Evolutionary conservation across 2,888 invertebrate species (phyloP).

Genomic region (Drosophila imparisetae): DNA sequence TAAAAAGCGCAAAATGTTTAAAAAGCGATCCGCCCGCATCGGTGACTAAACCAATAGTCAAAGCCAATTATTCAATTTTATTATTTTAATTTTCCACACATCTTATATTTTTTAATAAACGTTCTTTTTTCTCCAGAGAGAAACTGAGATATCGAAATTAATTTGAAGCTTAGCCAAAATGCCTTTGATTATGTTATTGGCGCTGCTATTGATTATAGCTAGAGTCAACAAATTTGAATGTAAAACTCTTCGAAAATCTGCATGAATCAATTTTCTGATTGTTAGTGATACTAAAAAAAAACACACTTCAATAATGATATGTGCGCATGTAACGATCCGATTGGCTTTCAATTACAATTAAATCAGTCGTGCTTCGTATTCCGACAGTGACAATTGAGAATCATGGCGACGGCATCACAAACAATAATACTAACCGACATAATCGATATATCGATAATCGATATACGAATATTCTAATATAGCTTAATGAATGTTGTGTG

Average conservation of each 20-base stretch:
- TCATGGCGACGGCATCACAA: constrained; percentile 3
- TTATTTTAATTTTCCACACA: neutral
- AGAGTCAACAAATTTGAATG: no score
- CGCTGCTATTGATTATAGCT: neutral
- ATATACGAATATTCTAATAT: constrained; percentile 21
- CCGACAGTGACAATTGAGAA: constrained; percentile 39
- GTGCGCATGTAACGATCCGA: constrained; percentile 5
- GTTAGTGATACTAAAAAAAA: no score
- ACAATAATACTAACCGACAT: constrained; percentile 12
- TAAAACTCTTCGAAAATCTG: no score
- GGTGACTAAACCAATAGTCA: constrained; percentile 25
- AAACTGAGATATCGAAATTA: neutral
- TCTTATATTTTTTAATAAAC: neutral
- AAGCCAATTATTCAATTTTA: neutral
- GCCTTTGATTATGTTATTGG: neutral
- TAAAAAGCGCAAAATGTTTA: constrained; percentile 86
- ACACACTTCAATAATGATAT: no score
- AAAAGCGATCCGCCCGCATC: constrained; percentile 64
- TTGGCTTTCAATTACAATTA: constrained; percentile 33
- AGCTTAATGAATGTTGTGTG: constrained; percentile 74
- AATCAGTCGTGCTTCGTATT: constrained; percentile 61
- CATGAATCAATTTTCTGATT: neutral
- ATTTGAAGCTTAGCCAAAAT: constrained; percentile 1
- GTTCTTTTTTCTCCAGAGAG: no score
- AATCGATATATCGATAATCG: constrained; percentile 15